Base-by-base conservation (phyloP, 2,888 invertebrate species). In the Leptopilina myrica region DNA sequence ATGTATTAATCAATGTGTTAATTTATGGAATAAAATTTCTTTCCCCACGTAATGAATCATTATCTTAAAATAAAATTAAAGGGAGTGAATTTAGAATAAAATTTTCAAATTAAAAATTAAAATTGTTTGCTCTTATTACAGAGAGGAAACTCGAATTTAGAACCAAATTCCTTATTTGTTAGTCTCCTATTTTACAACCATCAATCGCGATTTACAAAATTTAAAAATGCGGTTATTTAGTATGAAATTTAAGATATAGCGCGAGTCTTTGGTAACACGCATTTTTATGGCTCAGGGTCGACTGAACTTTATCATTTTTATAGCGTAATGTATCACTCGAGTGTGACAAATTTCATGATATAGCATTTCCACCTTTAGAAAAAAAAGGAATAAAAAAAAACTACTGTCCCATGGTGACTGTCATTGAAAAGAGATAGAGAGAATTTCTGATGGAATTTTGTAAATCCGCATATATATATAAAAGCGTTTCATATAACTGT, bases 251-350 rank as follows among this genome's bases (percentile, higher is more conserved):
- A 73, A 33, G 56, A 56, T 59, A 56, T 59, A 73, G 33, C 40
- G 40, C 8, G 26, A 43, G 20, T 12, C 49, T 67, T 67, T 49
- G 67, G 49, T 12, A 67, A 56, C 33, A 73, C 53, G 53, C 33
- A 56, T 73, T 73, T 73, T 40, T 73, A 53, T 56, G 33, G 56
- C 73, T 33, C 56, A 40, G 56, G 56, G 73, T 33, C 73, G 73
- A 33, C 33, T 73, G 56, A 56, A 73, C 73, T 73, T n/a, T 53
- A 73, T 73, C 73, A 73, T 56, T 73, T 73, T 73, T 73, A 73
- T 56, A 33, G 56, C 73, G 56, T 56, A 73, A 73, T 73, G 14
- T 59, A 73, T 73, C 73, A 73, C 73, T 59, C 56, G 73, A 53
- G 33, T 73, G 73, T 73, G 73, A 73, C 40, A 73, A 73, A 73